Evolutionary conservation across 1,140 invertebrate species (phyloP).

Genomic region (Bombus difficillimus): DNA sequence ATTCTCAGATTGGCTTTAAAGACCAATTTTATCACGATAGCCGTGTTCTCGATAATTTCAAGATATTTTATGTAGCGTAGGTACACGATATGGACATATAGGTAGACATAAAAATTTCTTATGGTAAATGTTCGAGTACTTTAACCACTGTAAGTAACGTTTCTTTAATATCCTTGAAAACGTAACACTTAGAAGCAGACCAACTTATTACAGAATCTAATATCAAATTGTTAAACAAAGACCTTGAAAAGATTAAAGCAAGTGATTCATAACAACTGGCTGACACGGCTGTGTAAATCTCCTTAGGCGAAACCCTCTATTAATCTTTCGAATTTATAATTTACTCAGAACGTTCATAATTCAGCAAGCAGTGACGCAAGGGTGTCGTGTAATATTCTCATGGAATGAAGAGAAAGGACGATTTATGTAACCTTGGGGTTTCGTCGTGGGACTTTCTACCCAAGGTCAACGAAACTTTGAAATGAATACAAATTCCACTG

Average conservation of each 20-base stretch:
- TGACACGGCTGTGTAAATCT: background rate
- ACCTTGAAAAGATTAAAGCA: background rate
- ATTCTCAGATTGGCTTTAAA: no score
- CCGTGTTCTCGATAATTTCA: no score
- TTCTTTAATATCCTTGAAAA: no score
- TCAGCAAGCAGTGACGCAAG: background rate
- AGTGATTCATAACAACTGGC: background rate
- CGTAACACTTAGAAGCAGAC: no score
- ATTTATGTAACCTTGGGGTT: background rate
- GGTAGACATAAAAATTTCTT: no score
- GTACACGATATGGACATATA: no score
- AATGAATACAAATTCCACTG: background rate
- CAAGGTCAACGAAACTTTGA: background rate
- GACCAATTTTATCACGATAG: no score
- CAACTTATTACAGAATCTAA: background rate
- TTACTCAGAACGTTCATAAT: background rate
- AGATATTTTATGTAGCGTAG: no score
- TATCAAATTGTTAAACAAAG: background rate
- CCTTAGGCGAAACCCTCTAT: background rate
- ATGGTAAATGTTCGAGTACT: no score
- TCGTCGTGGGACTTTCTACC: background rate
- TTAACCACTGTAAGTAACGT: no score
- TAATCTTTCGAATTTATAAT: conserved; percentile 1
- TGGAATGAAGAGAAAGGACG: background rate
- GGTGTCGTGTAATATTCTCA: background rate